Evolutionary conservation across 2,888 invertebrate genomes (phyloP).

Genomic region (Acholoe squamosa): DNA sequence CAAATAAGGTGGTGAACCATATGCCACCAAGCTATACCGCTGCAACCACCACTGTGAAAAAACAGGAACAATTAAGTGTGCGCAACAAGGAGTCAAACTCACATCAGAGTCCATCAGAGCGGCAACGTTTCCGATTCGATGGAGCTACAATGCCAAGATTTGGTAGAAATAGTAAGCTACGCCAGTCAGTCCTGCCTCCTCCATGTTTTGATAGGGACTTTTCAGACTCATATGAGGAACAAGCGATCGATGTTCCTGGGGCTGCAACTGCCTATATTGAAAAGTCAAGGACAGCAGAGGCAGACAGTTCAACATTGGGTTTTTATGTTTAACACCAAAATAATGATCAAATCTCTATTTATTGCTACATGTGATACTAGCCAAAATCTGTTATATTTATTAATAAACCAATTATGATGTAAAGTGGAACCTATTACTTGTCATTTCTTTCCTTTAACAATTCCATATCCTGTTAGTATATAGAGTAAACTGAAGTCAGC

Average conservation of each 20-base stretch:
- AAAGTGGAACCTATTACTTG: too few relatives aligned
- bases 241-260: conserved; percentile 33
- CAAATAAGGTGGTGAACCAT: not conserved
- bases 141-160: conserved; percentile 38
- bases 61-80: not conserved
- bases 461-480: too few relatives aligned
- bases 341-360: conserved; percentile 7
- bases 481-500: too few relatives aligned
- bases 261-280: not conserved
- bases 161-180: conserved; percentile 22
- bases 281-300: not conserved
- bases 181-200: conserved; percentile 35
- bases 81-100: not conserved
- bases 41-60: not conserved
- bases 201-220: not conserved
- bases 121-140: not conserved
- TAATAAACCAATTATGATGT: too few relatives aligned
- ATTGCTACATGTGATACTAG: conserved; percentile 31
- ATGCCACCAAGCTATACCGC: not conserved
- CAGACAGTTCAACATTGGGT: conserved; percentile 21
- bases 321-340: conserved; percentile 20
- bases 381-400: not conserved
- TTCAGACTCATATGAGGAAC: conserved; percentile 42
- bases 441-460: too few relatives aligned
- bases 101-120: not conserved